Base-by-base conservation (phyloP, 2,113 vertebrate species). In the Urocolius indicus region DNA sequence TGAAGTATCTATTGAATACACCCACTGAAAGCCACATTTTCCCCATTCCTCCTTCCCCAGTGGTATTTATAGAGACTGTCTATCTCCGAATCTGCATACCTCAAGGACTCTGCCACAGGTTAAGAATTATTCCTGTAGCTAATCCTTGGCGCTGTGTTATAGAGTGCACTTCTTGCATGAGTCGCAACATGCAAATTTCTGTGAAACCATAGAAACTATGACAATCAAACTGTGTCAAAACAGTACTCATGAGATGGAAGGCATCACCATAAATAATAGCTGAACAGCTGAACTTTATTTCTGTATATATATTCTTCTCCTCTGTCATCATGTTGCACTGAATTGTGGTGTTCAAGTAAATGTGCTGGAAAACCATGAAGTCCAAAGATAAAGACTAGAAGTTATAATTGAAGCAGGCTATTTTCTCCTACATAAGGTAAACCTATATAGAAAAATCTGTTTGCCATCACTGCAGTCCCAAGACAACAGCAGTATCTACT, bases 181-280 rank as follows among this genome's bases (percentile, higher is more conserved):
- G 77, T 71, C 71, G 51, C n/a, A 89, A 55, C 34, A 68, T 67
- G 77, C 14, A 89, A 55, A 87, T 94, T 81, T 89, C 26, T 89
- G 14, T 59, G 87, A 94, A 96, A 94, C 87, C 77, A 94, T 62
- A 95, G 89, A 81, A 95, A 96, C 52, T 21, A 57, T 59, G 77
- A 82, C 69, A 94, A 95, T 89, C 92, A 91, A 94, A 66, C 68
- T 63, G 51, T 76, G 29, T 75, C 69, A 87, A 91, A 95, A 87
- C 80, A 94, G 68, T 34, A 61, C 63, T 88, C 51, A 43, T 49
- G 45, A 84, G 65, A 93, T 75, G 59, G 24, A 92, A 84, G 73
- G 57, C 36, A 74, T 84, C 51, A 67, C 46, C 59, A 94, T 54
- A 95, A 86, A 89, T 51, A 82, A 89, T 45, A 74, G 73, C 19